Conservation (phyloP, 2,797 vertebrate species). For the Pygocentrus nattereri region DNA sequence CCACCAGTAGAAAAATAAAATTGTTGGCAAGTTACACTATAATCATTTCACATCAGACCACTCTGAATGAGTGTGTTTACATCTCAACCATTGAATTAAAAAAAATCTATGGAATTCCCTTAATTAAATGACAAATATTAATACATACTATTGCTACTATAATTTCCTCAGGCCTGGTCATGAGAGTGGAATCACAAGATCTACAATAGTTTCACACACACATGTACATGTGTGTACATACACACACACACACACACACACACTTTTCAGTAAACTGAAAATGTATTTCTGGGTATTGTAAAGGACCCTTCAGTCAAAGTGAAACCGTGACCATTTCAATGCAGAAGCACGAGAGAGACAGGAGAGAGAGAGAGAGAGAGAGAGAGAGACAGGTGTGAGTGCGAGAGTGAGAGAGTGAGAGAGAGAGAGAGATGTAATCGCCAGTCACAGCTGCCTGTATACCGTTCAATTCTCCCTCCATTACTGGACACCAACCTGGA, state of each 20-base stretch:
- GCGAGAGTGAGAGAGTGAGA: not conserved
- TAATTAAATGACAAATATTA: not conserved
- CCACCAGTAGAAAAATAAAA: no score
- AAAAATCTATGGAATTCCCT: not conserved
- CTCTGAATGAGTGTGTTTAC: no score
- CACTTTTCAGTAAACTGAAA: slow-evolving; percentile 11
- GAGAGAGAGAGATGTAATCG: slow-evolving; percentile 64
- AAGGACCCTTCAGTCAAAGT: slow-evolving; percentile 36
- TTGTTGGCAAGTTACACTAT: no score
- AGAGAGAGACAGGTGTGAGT: slow-evolving; percentile 61
- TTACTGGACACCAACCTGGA: slow-evolving; percentile 81
- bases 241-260: no score
- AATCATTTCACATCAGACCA: no score
- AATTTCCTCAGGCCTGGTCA: not conserved
- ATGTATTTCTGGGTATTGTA: slow-evolving; percentile 33
- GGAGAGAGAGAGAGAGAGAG: slow-evolving; percentile 50
- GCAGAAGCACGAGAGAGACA: slow-evolving; percentile 66
- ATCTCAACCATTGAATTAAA: no score
- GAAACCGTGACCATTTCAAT: slow-evolving; percentile 50
- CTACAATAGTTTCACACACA: no score
- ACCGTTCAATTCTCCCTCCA: slow-evolving; percentile 73
- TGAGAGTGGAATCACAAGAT: not conserved
- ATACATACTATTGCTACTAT: not conserved
- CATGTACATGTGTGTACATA: no score
- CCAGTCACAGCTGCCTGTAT: slow-evolving; percentile 77